These are phyloP conservation scores for Lasioglossum malachurum DNA, from an alignment of 2,888 invertebrate species.

Conservation along the genomic window DNA sequence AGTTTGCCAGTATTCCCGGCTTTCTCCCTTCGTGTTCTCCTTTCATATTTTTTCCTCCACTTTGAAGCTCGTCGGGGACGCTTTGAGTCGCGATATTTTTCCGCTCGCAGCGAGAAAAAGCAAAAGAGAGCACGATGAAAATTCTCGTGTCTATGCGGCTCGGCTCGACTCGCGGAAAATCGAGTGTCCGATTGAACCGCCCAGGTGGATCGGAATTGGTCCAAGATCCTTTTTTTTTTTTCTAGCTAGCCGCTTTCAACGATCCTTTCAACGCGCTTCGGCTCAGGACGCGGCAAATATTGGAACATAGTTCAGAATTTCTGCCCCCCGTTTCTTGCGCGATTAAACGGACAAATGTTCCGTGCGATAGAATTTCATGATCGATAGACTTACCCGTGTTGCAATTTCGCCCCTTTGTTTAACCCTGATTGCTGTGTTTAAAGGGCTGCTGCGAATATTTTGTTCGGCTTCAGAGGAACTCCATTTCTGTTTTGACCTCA, in stretches of 20 bases:
- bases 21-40: neutral
- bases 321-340: neutral
- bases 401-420: neutral
- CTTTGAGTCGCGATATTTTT: neutral
- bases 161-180: neutral
- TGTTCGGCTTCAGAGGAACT: neutral
- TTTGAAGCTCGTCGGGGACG: neutral
- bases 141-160: neutral
- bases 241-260: neutral
- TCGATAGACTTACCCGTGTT: neutral
- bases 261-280: neutral
- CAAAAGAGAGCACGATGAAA: neutral
- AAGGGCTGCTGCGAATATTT: neutral
- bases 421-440: neutral
- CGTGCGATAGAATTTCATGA: neutral
- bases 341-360: neutral
- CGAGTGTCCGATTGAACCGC: constrained; percentile 4
- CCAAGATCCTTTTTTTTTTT: neutral
- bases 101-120: neutral
- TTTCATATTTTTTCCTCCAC: neutral
- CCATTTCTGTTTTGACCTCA: too few relatives aligned
- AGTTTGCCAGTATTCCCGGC: neutral
- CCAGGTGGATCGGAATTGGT: neutral
- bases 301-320: neutral
- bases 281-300: neutral